Base-by-base conservation (phyloP, 2,797 vertebrate species). In the Pseudomugil tenellus region DNA sequence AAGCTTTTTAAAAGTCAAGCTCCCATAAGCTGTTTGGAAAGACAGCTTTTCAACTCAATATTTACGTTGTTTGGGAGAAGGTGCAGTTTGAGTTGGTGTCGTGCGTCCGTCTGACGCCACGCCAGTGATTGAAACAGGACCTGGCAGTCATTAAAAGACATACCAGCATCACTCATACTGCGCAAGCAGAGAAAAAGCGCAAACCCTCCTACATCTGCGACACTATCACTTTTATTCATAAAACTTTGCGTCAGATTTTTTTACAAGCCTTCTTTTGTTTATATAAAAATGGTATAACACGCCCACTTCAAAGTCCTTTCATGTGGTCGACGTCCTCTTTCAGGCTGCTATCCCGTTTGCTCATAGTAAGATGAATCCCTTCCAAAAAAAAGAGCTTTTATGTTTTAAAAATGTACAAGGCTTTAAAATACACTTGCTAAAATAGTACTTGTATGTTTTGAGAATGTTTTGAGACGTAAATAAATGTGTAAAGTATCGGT, bases 61-160 rank as follows among this genome's bases (percentile, higher is more conserved):
- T 89, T 84, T 67, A 80, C 68, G 73, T 80, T 58, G 77, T 73
- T 75, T 35, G 1, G 41, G 70, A 69, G 84, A 84, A 87, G 60
- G 76, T 86, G 70, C 76, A 81, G 83, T 88, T 80, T 69, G 58
- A 70, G 80, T 87, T 17, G 75, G 58, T 74, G 86, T 76, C 88
- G 59, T 74, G 90, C 90, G 94, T 74, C 93, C 78, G 91, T 72
- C 77, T 92, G 94, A 95, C 93, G 94, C 94, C 94, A 95, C 93
- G 94, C 94, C 94, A 95, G 77, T 80, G 70, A 77, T 70, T 95
- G 94, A 94, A 95, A 96, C 91, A 81, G 89, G 93, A 96, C 81
- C 85, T 90, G 62, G 19, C 72, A 89, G 70, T 84, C 86, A 90
- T 56, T 87, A 90, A 88, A 87, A 91, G 90, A 91, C 91, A 89